phyloP scores from a whole-genome alignment of 2,113 vertebrate genomes.

The Syrmaticus mikado region DNA sequence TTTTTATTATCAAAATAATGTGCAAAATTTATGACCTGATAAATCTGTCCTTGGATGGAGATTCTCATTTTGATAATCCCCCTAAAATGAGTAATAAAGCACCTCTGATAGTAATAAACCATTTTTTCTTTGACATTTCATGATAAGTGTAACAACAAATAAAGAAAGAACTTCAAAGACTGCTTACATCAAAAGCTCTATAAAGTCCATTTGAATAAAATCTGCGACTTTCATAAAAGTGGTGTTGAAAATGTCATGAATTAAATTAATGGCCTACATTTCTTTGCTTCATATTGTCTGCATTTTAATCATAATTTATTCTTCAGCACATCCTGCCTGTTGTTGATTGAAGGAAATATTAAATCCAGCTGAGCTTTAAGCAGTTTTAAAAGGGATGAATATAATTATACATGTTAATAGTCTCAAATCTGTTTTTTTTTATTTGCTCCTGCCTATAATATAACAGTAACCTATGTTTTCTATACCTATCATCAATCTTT shows the following conservation, averaged over 20 bases:
- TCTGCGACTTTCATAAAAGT: constrained; percentile 63
- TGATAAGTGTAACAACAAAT: constrained; percentile 72
- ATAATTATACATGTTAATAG: constrained; percentile 70
- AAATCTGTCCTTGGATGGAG: constrained; percentile 60
- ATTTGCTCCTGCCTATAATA: constrained; percentile 57
- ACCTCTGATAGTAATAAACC: constrained; percentile 64
- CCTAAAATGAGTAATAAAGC: constrained; percentile 70
- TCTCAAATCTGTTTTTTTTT: constrained; percentile 50
- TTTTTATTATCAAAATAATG: constrained; percentile 67
- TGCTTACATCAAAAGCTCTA: constrained; percentile 71
- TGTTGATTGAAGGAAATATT: constrained; percentile 73
- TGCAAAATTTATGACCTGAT: constrained; percentile 66
- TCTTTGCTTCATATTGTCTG: constrained; percentile 66
- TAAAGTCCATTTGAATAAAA: constrained; percentile 73
- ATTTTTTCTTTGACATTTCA: constrained; percentile 68
- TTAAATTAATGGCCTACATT: constrained; percentile 67
- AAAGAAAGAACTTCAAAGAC: constrained; percentile 67
- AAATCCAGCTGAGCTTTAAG: constrained; percentile 71
- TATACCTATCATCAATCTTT: constrained; percentile 52
- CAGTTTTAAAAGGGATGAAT: constrained; percentile 69
- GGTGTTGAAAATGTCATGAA: constrained; percentile 73
- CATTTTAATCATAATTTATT: constrained; percentile 75
- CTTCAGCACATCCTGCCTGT: constrained; percentile 61
- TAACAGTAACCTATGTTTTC: constrained; percentile 49
- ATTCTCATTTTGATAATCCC: constrained; percentile 72